Percentiles rank a stretch among this genome's conserved stretches.
These are phyloP conservation scores for Micrastur ruficollis DNA, from an alignment of 2,797 vertebrate species.

Conservation along the genomic window DNA sequence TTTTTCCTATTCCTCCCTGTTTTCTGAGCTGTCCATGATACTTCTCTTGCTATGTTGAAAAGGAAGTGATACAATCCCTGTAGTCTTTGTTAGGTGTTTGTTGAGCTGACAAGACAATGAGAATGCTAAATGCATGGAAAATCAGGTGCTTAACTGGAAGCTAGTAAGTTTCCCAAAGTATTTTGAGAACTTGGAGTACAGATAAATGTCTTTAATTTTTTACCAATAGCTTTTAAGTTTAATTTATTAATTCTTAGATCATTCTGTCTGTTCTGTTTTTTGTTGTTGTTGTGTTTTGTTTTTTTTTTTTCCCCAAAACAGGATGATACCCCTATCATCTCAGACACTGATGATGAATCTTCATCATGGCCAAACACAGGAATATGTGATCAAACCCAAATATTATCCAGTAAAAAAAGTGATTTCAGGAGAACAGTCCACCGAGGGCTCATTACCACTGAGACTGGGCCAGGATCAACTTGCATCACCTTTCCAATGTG, in stretches of 20 bases:
- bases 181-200: neutral
- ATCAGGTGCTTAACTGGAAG: neutral
- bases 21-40: neutral
- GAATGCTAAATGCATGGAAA: neutral
- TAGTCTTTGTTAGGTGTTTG: neutral
- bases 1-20: neutral
- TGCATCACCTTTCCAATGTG: slow-evolving; percentile 79
- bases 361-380: slow-evolving; percentile 86
- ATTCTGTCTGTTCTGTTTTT: neutral
- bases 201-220: neutral
- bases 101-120: neutral
- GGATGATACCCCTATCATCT: slow-evolving; percentile 81
- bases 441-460: slow-evolving; percentile 85
- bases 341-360: slow-evolving; percentile 81
- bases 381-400: slow-evolving; percentile 90
- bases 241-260: neutral
- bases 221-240: neutral
- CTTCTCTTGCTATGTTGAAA: neutral
- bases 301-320: slow-evolving; percentile 58
- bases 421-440: slow-evolving; percentile 82
- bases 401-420: slow-evolving; percentile 83
- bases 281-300: neutral
- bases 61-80: neutral
- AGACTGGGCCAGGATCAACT: slow-evolving; percentile 78
- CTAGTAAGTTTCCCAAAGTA: neutral